Evolutionary conservation across 1,140 invertebrate species (phyloP), one percentile per base, ranked within the genome.

Genomic region (Drosophila willistoni): DNA sequence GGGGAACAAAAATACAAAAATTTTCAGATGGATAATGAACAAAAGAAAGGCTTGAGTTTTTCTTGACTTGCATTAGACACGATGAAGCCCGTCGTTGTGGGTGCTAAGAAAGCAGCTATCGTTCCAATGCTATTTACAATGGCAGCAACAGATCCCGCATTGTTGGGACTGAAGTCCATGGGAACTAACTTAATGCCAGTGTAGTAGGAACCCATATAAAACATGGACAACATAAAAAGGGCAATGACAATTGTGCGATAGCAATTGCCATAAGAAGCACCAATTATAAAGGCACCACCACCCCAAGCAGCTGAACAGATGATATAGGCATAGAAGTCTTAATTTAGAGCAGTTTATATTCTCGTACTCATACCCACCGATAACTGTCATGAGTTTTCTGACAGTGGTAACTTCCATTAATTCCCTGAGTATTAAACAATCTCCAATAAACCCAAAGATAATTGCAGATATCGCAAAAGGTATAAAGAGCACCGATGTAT

Each of bases 101-200:
- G 60, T 29, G 60, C 60, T 7, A 62, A 41, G 14, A 62, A 42
- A 25, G 14, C 60, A n/a, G 19, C 14, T 5, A 44, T 19, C 12
- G 60, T 41, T 9, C 60, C 60, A 41, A 62, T n/a, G 4, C 60
- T 96, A 77, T 96, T 97, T 1, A 95, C 94, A 6, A 97, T 92
- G 0, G 95, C 96, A 95, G 96, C 96, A 41, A 96, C 92, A 0
- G 95, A 94, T 61, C 95, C 96, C 10, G 96, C 95, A 91, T 94
- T 96, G 79, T 96, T 95, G 29, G 95, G 94, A 78, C 95, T 96
- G 44, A 97, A 93, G 90, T 97, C 96, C 47, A 96, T 92, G 9
- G 95, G 95, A 84, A 96, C 96, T n/a, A 96, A 95, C 77, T 94
- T 94, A 90, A 95, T 94, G 10, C 94, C 94, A 0, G 94, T 93